Percentiles rank a stretch among this genome's conserved stretches.
These are phyloP conservation scores for Cyclophora punctaria DNA, from an alignment of 2,888 invertebrate genomes.

Conservation along the genomic window DNA sequence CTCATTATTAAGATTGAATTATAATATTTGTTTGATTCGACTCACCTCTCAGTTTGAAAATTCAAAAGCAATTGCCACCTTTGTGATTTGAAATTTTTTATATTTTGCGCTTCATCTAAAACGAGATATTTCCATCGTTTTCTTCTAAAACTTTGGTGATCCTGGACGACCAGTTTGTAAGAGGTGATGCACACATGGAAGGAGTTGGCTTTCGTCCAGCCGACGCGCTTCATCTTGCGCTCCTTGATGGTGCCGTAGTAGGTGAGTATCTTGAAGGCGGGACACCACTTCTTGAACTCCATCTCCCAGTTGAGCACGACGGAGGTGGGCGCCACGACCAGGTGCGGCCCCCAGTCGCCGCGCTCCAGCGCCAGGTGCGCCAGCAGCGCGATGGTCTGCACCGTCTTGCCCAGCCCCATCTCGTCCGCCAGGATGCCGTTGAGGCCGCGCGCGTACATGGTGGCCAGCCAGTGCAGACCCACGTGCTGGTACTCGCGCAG, in stretches of 20 bases:
- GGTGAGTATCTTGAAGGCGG: constrained; percentile 98
- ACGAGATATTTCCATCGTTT: constrained; percentile 99
- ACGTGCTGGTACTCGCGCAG: constrained; percentile 98
- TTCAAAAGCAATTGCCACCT: constrained; percentile 97
- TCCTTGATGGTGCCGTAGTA: constrained; percentile 98
- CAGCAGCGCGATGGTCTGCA: constrained; percentile 95
- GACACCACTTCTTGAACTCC: constrained; percentile 99
- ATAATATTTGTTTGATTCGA: constrained; percentile 3
- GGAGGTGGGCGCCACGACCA: constrained; percentile 98
- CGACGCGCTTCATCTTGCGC: constrained; percentile 89
- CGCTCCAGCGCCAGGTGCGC: constrained; percentile 95
- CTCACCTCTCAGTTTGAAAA: constrained; percentile 91
- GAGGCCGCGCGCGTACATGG: constrained; percentile 94
- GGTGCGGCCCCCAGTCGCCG: constrained; percentile 97
- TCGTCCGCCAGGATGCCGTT: constrained; percentile 98
- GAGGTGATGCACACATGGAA: constrained; percentile 99
- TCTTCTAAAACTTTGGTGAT: constrained; percentile 96
- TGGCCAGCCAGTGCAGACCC: constrained; percentile 97
- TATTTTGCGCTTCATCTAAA: constrained; percentile 98
- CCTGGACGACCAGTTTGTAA: constrained; percentile 98
- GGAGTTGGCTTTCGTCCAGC: constrained; percentile 99
- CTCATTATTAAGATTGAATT: no score
- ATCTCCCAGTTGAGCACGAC: constrained; percentile 99
- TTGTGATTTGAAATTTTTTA: constrained; percentile 99
- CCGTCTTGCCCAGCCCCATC: constrained; percentile 98